Evolutionary conservation across 2,888 invertebrate genomes (phyloP).

Genomic region (Seira sanloemensis): DNA sequence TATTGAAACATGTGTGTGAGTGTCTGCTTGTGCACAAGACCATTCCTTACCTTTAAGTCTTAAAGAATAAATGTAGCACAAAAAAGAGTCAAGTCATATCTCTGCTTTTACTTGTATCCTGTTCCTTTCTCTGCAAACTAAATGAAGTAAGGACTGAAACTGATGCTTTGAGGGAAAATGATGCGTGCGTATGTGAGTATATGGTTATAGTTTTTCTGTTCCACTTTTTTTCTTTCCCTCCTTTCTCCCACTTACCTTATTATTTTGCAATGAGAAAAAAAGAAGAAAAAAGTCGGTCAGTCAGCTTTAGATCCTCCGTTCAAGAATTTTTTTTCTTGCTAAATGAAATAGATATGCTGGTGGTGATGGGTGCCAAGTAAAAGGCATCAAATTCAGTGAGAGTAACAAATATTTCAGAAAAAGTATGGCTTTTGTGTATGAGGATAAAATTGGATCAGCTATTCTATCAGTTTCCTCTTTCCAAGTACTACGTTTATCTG

Average conservation of each 20-base stretch:
- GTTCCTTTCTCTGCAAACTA: not conserved
- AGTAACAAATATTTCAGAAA: constrained; percentile 9
- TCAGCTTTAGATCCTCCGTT: constrained; percentile 30
- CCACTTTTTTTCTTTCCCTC: constrained; percentile 36
- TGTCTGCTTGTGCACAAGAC: constrained; percentile 2
- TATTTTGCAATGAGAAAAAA: constrained; percentile 33
- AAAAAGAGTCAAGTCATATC: not conserved
- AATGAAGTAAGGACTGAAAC: constrained; percentile 2
- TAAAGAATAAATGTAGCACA: not conserved
- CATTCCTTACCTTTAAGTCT: not conserved
- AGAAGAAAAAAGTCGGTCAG: constrained; percentile 50
- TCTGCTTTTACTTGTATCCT: not conserved
- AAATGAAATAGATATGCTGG: constrained; percentile 52
- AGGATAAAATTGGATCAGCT: constrained; percentile 56
- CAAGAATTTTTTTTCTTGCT: constrained; percentile 8
- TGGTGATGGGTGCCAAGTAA: constrained; percentile 56
- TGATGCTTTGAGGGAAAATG: constrained; percentile 38
- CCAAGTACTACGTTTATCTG: constrained; percentile 13
- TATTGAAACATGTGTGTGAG: constrained; percentile 23
- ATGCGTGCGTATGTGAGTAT: constrained; percentile 52
- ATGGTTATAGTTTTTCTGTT: constrained; percentile 49
- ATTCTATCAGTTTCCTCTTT: constrained; percentile 1
- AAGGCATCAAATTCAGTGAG: constrained; percentile 11
- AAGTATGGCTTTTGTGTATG: constrained; percentile 19
- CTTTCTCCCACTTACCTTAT: constrained; percentile 42